Evolutionary conservation across 2,113 vertebrate species (phyloP), one percentile per base, ranked within the genome.

Genomic region (Halichoeres trimaculatus): DNA sequence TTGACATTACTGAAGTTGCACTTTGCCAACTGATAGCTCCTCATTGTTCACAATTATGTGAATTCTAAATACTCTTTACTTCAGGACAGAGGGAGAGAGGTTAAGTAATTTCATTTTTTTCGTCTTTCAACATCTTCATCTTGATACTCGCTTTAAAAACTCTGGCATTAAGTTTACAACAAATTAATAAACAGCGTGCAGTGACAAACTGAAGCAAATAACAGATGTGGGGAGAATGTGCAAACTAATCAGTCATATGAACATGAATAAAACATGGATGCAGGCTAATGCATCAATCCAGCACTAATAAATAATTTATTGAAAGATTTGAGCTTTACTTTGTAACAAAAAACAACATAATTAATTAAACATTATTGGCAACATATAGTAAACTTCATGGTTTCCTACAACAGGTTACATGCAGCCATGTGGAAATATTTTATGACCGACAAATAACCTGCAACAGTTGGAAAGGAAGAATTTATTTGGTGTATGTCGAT

Each of bases 141-240:
- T 2, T n/a, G 16, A 24, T 45, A 2, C 47, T 23, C 53, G 45
- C 17, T 30, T 26, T 17, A 30, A 22, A 51, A 6, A 34, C 36
- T 45, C 20, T 17, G 20, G 17, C 2, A 34, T 48, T 8, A 19
- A 1, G 20, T 14, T 55, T 43, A 19, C 6, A 10, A 36, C 2
- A 12, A 24, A 47, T 14, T n/a, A 8, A 24, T 1, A 38, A 36
- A 36, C 43, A 19, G 43, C n/a, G n/a, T 45, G 14, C 17, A 19
- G 4, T 14, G 9, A 12, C 12, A 40, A 41, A 41, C 12, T 41
- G 40, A 17, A 23, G 19, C 30, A 47, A 20, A 55, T 47, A 55
- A 56, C 65, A 56, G 64, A 26, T 43, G n/a, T 55, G 45, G 60
- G 40, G 56, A 76, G 55, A 76, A 54, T 54, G 34, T 22, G 30